A percentile compares a stretch with the other conserved stretches of the same genome.
Evolutionary conservation across 2,113 vertebrate species (phyloP).

Genomic region (Eurypyga helias): DNA sequence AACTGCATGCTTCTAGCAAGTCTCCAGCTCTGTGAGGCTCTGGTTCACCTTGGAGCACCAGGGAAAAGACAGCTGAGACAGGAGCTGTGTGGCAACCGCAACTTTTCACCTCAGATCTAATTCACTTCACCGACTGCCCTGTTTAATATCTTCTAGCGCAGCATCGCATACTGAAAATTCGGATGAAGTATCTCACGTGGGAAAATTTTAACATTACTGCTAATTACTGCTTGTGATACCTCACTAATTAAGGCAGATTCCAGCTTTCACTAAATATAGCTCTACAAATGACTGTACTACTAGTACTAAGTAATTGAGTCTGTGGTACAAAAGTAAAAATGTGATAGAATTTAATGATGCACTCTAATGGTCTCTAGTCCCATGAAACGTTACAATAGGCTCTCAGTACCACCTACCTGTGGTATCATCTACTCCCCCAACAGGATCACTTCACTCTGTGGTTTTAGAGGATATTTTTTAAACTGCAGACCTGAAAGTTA

Average conservation of each 20-base stretch:
- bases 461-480: background rate
- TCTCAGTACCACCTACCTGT: background rate
- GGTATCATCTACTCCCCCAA: background rate
- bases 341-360: background rate
- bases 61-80: background rate
- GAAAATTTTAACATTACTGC: background rate
- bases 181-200: background rate
- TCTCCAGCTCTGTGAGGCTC: background rate
- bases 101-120: background rate
- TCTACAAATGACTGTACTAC: background rate
- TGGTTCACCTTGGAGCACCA: background rate
- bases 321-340: conserved; percentile 2
- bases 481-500: background rate
- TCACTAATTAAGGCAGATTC: conserved; percentile 1
- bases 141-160: background rate
- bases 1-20: background rate
- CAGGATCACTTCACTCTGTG: background rate
- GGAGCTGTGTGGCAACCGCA: background rate
- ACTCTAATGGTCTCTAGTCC: background rate
- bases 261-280: background rate
- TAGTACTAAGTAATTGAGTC: background rate
- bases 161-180: background rate
- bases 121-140: background rate
- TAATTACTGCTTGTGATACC: background rate
- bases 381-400: background rate